Evolutionary conservation across 1,140 invertebrate genomes (phyloP), one percentile per base, ranked within the genome.

Genomic region (Micrasema minimum): DNA sequence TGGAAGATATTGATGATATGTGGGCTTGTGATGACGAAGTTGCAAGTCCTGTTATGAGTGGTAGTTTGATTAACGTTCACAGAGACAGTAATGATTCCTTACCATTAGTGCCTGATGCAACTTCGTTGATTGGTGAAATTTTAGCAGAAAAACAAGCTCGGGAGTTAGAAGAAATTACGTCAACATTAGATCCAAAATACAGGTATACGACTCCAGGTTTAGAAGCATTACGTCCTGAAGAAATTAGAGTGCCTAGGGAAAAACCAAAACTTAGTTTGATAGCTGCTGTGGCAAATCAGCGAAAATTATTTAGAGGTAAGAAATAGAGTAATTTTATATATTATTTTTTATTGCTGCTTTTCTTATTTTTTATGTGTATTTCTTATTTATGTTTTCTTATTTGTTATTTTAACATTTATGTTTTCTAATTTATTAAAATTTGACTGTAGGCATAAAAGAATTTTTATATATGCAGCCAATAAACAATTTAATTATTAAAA

Each of bases 271-370:
- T 84, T 22, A 80, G 80, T 7, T 75, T 84, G 59, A 83, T 85
- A 76, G 83, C 83, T 41, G 79, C 82, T 6, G 80, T 83, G 35
- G 78, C 81, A 16, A 85, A 84, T 75, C 83, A 85, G 77, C 79
- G 80, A 66, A 85, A 84, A 75, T 69, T 85, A 51, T 77, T 84
- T 66, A 73, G 82, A 80, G 82, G 83, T 85, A 79, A n/a, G n/a
- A n/a, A n/a, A n/a, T n/a, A n/a, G n/a, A n/a, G n/a, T n/a, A 66
- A n/a, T n/a, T 2, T 35, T 35, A 66, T 35, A 37, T 10, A 38
- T 51, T 23, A 12, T 37, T 20, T 14, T 72, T 45, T 46, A 12
- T 16, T 48, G 41, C 35, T 12, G 16, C n/a, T 43, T 59, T 76
- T 64, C 48, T 23, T 3, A 38, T 62, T 10, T 14, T 10, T 48